Percentiles rank a stretch among this genome's conserved stretches.
Evolutionary conservation across 2,797 vertebrate species (phyloP).

Genomic region (Poliocrania exsul): DNA sequence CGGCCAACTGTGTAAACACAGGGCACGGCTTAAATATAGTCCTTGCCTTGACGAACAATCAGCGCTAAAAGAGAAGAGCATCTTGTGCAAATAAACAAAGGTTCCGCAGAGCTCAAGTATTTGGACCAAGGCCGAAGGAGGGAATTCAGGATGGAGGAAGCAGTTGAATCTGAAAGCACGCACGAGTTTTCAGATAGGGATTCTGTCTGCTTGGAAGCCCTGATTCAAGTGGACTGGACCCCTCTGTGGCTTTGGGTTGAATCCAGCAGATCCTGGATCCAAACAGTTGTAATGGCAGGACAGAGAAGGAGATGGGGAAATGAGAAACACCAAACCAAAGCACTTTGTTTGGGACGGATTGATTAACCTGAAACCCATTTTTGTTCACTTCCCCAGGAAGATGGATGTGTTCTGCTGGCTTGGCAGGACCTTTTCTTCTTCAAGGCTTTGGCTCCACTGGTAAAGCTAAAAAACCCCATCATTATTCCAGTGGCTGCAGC

Average conservation of each 20-base stretch:
- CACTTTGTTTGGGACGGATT: not conserved
- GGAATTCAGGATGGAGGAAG: not conserved
- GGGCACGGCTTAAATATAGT: not conserved
- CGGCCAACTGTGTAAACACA: conserved; percentile 33
- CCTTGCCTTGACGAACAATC: not conserved
- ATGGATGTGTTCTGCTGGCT: conserved; percentile 39
- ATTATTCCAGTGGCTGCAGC: not conserved
- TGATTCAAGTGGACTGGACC: conserved; percentile 20
- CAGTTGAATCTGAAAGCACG: not conserved
- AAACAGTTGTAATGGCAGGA: not conserved
- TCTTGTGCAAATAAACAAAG: conserved; percentile 43
- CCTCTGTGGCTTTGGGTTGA: conserved; percentile 44
- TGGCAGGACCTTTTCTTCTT: conserved; percentile 27
- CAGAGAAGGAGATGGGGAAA: not conserved
- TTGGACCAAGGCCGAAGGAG: conserved; percentile 30
- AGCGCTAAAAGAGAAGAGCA: not conserved
- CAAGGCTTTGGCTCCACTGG: not conserved
- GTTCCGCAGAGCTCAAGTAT: not conserved
- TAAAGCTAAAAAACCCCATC: not conserved
- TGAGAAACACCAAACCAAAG: conserved; percentile 51
- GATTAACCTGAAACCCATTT: not conserved
- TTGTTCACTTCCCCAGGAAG: not conserved
- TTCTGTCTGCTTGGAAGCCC: conserved; percentile 12
- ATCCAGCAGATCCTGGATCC: conserved; percentile 9
- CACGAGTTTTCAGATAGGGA: not conserved